Evolutionary conservation across 2,113 vertebrate species (phyloP), one percentile per base, ranked within the genome.

Genomic region (Podarcis cretensis): DNA sequence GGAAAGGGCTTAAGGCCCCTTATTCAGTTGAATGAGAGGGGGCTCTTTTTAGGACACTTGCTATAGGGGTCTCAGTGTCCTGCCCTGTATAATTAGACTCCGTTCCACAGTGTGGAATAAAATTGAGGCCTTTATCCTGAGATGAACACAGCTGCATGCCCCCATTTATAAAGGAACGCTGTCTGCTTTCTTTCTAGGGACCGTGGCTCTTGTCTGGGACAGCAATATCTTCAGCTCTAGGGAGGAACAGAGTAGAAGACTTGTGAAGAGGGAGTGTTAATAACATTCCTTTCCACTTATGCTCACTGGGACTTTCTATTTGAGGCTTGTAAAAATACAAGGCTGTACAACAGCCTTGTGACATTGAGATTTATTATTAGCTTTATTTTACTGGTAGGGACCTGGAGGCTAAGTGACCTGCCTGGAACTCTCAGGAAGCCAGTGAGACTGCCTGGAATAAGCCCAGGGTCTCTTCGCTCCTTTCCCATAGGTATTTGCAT

Each of bases 91-190:
- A 97, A 97, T 97, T 95, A 93, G 95, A 91, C 87, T 93, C 88
- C 92, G 0, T 94, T 96, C 63, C 91, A 95, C 90, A 74, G 43
- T 73, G 91, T 2, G 0, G 94, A 94, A 94, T 96, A 97, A 97
- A 96, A 97, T 92, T 92, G 92, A 83, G 92, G 96, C 95, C 95
- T 97, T 97, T 97, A 96, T 97, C 91, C 94, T 27, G 89, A 90
- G 86, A 92, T 43, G 82, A 93, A 87, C 95, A 91, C 97, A 97
- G 97, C 97, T 97, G 97, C 94, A 88, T 95, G 81, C 94, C 30
- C 85, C 90, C 68, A 84, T 89, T 93, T 91, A 97, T 97, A 97
- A 97, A 96, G 94, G 94, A 91, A 87, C 21, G 96, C 96, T 97
- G 96, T 97, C 95, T 97, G 93, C 88, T 91, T 93, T 88, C 69